Conservation (phyloP, 92 coral and sea anemone genomes). For the Zoanthus gigantus region DNA sequence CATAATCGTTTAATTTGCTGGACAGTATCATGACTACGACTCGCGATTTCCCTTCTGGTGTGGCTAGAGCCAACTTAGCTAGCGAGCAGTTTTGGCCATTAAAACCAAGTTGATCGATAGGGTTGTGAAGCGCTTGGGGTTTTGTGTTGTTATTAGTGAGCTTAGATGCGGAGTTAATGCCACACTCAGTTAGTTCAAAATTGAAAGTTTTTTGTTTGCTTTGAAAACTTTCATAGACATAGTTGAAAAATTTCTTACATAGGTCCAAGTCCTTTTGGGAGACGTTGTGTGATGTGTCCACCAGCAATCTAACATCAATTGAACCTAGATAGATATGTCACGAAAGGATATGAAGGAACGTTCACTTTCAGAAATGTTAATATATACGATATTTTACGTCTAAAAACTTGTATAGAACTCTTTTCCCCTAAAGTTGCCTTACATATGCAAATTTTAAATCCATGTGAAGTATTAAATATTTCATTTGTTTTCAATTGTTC, state of each 20-base stretch:
- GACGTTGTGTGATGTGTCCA: slow-evolving; percentile 66
- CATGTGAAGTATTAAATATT: no score
- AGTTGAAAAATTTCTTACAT: slow-evolving; percentile 67
- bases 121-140: slow-evolving; percentile 19
- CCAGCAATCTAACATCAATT: slow-evolving; percentile 60
- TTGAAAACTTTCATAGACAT: slow-evolving; percentile 49
- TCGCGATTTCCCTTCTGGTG: slow-evolving; percentile 38
- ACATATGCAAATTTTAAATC: no score
- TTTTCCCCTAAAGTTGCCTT: no score
- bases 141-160: slow-evolving; percentile 36
- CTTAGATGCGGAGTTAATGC: slow-evolving; percentile 37
- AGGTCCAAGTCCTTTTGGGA: slow-evolving; percentile 50
- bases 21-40: slow-evolving; percentile 62
- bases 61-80: slow-evolving; percentile 19
- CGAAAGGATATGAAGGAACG: no score
- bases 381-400: no score
- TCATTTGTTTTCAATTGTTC: no score
- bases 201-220: slow-evolving; percentile 39
- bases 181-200: slow-evolving; percentile 70
- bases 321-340: slow-evolving; percentile 46
- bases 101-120: slow-evolving; percentile 1
- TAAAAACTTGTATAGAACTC: no score
- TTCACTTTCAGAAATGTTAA: no score
- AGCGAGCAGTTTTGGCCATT: slow-evolving; percentile 38
- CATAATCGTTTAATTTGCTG: slow-evolving; percentile 64